These are phyloP conservation scores for Calonectris borealis DNA, from an alignment of 2,113 vertebrate genomes.

Conservation along the genomic window DNA sequence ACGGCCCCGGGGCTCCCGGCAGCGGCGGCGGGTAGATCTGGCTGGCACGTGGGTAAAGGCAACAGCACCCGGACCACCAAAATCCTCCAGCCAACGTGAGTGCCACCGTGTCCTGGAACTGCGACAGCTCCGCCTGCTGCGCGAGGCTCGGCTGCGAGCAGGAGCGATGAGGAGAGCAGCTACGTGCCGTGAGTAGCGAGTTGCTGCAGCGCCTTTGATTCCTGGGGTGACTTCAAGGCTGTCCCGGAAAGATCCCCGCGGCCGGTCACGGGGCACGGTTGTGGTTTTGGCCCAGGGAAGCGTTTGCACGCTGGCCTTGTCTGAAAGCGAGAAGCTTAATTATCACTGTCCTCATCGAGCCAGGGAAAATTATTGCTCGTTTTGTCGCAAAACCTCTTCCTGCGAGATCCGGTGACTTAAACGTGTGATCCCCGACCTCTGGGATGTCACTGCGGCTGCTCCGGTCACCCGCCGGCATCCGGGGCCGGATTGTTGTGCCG, in stretches of 20 bases:
- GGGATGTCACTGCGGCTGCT: neutral
- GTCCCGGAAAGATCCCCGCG: neutral
- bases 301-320: fast-evolving
- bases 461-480: neutral
- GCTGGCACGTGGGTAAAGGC: fast-evolving
- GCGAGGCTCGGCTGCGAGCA: fast-evolving
- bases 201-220: neutral
- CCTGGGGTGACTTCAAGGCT: fast-evolving
- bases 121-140: fast-evolving
- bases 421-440: fast-evolving
- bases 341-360: neutral
- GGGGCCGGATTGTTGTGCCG: fast-evolving
- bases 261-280: fast-evolving
- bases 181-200: fast-evolving
- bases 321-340: neutral
- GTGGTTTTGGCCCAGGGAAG: fast-evolving
- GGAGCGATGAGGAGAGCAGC: neutral
- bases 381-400: neutral
- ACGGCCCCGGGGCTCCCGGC: neutral
- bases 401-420: fast-evolving
- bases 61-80: fast-evolving
- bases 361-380: neutral
- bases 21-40: neutral
- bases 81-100: fast-evolving
- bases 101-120: neutral